Conservation (phyloP, 2,113 vertebrate genomes). For the Pogona vitticeps region DNA sequence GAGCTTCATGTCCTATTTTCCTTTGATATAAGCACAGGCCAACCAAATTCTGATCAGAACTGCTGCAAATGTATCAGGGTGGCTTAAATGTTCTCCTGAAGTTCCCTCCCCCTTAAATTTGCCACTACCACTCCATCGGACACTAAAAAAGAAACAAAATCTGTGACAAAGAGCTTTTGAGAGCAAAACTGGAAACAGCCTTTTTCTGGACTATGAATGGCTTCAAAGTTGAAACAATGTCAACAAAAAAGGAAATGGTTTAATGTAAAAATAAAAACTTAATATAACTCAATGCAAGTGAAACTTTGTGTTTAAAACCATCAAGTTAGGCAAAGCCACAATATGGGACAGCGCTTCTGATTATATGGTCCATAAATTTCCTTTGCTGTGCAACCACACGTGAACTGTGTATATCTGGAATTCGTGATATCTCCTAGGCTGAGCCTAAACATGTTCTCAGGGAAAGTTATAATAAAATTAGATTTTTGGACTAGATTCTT, state of each 20-base stretch:
- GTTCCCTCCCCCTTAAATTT: no score
- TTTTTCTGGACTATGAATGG: no score
- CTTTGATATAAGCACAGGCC: background rate
- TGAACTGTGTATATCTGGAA: no score
- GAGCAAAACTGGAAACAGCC: no score
- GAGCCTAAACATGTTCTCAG: background rate
- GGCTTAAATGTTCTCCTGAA: no score
- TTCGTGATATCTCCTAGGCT: background rate
- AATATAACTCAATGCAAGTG: background rate
- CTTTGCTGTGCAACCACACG: no score
- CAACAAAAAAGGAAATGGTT: background rate
- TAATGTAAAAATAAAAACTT: background rate
- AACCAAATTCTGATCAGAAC: background rate
- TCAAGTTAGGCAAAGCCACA: background rate
- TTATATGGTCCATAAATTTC: background rate
- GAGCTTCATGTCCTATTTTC: background rate
- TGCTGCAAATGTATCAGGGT: background rate
- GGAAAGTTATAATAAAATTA: no score
- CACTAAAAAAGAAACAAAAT: no score
- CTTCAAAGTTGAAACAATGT: no score
- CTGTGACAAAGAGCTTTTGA: no score
- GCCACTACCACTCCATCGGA: no score
- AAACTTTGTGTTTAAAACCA: background rate
- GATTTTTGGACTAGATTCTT: background rate
- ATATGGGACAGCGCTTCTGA: background rate